Conservation (phyloP, 2,113 vertebrate genomes). For the Beaufortia kweichowensis region DNA sequence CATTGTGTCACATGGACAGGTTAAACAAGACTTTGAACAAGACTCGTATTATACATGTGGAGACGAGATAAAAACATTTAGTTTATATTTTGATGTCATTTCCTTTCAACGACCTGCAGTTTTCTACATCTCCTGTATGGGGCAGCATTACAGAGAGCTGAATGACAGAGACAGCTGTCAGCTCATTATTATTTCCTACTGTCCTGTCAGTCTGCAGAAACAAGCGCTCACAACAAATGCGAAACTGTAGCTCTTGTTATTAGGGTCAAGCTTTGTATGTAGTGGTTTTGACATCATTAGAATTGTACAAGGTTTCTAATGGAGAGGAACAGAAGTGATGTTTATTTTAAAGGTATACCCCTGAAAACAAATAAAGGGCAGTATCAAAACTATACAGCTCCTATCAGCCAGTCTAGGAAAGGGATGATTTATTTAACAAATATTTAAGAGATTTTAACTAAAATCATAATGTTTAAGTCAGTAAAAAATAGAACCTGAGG, state of each 20-base stretch:
- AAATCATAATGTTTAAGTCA: no score
- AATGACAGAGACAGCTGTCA: constrained; percentile 83
- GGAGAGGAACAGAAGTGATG: no score
- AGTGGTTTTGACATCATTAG: no score
- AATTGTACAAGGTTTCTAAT: no score
- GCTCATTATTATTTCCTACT: constrained; percentile 41
- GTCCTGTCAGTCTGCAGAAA: constrained; percentile 39
- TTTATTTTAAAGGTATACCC: no score
- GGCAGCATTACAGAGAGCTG: constrained; percentile 43
- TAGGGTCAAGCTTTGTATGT: no score
- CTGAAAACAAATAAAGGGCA: no score
- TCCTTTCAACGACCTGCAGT: constrained; percentile 16
- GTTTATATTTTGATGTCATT: not conserved
- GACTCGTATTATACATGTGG: not conserved
- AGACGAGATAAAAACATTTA: not conserved
- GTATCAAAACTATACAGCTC: no score
- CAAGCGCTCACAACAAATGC: constrained; percentile 1
- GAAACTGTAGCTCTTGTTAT: not conserved
- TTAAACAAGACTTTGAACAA: constrained; percentile 10
- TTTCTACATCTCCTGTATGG: constrained; percentile 44
- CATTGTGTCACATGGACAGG: not conserved
- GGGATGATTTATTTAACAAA: no score
- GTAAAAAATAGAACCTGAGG: no score
- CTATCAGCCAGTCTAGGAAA: no score
- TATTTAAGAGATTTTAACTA: no score